Evolutionary conservation across 2,113 vertebrate species (phyloP).

Genomic region (Carassius gibelio): DNA sequence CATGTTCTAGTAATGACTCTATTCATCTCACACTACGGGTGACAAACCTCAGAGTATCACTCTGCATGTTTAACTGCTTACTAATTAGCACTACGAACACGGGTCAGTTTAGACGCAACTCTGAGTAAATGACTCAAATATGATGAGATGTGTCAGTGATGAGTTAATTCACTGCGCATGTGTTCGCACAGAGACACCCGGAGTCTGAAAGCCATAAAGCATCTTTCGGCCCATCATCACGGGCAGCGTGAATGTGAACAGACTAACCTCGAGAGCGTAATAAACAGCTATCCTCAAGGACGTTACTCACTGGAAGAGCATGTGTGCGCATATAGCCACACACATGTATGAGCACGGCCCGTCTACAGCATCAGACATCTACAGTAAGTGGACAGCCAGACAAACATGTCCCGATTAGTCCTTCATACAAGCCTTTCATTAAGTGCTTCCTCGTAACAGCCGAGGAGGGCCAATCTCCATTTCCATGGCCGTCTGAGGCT

Average conservation of each 20-base stretch:
- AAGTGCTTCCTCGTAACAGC: conserved; percentile 76
- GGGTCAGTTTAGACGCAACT: conserved; percentile 11
- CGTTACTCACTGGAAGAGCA: conserved; percentile 2
- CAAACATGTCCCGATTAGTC: conserved; percentile 79
- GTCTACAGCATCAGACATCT: conserved; percentile 41
- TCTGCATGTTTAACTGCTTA: conserved; percentile 33
- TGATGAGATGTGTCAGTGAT: conserved; percentile 19
- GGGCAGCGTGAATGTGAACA: conserved; percentile 27
- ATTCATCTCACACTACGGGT: conserved; percentile 2
- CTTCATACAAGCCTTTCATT: conserved; percentile 76
- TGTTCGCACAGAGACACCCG: conserved; percentile 20
- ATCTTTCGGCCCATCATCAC: conserved; percentile 47
- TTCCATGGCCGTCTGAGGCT: conserved; percentile 73
- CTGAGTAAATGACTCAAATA: conserved; percentile 35
- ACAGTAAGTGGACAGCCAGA: conserved; percentile 73
- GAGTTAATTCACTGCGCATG: conserved; percentile 51
- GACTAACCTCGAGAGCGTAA: conserved; percentile 43
- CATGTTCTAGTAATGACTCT: conserved; percentile 22
- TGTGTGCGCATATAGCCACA: background rate
- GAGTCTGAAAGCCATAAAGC: conserved; percentile 36
- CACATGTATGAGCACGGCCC: background rate
- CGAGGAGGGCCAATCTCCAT: conserved; percentile 71
- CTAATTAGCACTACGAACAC: conserved; percentile 42
- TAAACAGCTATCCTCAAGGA: conserved; percentile 45
- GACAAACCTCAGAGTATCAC: conserved; percentile 31